Base-by-base conservation (phyloP, 2,797 vertebrate species). In the Thripadectes ignobilis region DNA sequence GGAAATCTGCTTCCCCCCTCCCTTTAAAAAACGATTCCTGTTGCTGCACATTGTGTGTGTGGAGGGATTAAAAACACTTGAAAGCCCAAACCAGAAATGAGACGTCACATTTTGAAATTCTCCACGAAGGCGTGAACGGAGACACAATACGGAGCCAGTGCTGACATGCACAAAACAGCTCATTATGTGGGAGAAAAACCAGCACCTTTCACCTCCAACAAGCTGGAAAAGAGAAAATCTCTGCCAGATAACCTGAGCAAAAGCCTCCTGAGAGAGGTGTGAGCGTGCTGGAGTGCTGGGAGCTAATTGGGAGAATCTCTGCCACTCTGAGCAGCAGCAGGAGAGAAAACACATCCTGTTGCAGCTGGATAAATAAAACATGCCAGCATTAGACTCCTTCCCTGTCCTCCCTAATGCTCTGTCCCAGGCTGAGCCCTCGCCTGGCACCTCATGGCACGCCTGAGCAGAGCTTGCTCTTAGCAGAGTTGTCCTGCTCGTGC, bases 221-320 rank as follows among this genome's bases (percentile, higher is more conserved):
- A 54, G 83, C 88, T 88, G 83, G 43, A 43, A 75, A 54, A 84
- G 61, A 75, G 76, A 84, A 94, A 91, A 89, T 69, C 91, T 77
- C 54, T 5, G 6, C 72, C 21, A 72, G 76, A 74, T 46, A 69
- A 78, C 54, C 80, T 16, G 19, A 67, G 45, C 22, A 3, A 75
- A 75, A 81, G 45, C 66, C 73, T 71, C 51, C 0, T 0, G 4
- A 51, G 91, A 87, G 80, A 88, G 62, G 46, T 41, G 59, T 9
- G 75, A 83, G 74, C 1, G 0, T 23, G 65, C 61, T 55, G 69
- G 46, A 71, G 1, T 8, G 38, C 73, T 68, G 76, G 85, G 78
- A 92, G 82, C 52, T 89, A 73, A 91, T 9, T 85, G 93, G 85
- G 88, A 89, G 85, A 89, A 32, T 18, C 30, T 32, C 38, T 62